phyloP scores from a whole-genome alignment of 2,797 vertebrate species.

The Discoglossus pictus region DNA sequence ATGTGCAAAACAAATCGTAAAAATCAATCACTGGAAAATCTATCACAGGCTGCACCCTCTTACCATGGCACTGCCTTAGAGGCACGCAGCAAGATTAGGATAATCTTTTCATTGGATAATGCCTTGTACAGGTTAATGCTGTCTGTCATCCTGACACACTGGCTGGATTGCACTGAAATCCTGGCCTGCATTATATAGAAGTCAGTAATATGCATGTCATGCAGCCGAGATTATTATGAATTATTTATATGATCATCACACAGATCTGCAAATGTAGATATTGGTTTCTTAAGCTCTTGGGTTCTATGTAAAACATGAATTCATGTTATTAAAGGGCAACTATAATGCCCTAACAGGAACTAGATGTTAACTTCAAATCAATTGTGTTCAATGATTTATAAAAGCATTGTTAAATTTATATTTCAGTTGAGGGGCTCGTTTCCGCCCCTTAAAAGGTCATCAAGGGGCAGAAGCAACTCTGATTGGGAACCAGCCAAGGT shows the following conservation, averaged over 20 bases:
- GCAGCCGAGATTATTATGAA: slow-evolving; percentile 29
- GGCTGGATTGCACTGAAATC: background rate
- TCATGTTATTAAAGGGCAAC: too few species aligned
- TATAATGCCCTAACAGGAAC: too few species aligned
- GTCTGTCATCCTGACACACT: slow-evolving; percentile 1
- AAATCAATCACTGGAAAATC: slow-evolving; percentile 34
- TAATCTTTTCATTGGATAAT: slow-evolving; percentile 39
- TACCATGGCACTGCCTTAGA: slow-evolving; percentile 35
- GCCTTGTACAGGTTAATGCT: slow-evolving; percentile 11
- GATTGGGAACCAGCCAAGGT: too few species aligned
- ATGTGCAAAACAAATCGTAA: slow-evolving; percentile 30
- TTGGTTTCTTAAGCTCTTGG: too few species aligned
- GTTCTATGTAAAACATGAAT: too few species aligned
- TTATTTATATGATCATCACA: slow-evolving; percentile 40
- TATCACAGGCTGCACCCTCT: slow-evolving; percentile 17
- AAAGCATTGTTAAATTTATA: too few species aligned
- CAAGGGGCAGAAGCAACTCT: too few species aligned
- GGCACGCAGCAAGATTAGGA: slow-evolving; percentile 22
- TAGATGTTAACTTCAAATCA: too few species aligned
- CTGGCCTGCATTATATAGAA: slow-evolving; percentile 24
- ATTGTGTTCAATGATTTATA: too few species aligned
- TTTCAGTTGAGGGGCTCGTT: too few species aligned
- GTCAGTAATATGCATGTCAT: slow-evolving; percentile 25
- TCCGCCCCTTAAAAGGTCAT: too few species aligned
- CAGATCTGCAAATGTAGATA: slow-evolving; percentile 28